Evolutionary conservation across 2,113 vertebrate genomes (phyloP).

Genomic region (Harpagus bidentatus): DNA sequence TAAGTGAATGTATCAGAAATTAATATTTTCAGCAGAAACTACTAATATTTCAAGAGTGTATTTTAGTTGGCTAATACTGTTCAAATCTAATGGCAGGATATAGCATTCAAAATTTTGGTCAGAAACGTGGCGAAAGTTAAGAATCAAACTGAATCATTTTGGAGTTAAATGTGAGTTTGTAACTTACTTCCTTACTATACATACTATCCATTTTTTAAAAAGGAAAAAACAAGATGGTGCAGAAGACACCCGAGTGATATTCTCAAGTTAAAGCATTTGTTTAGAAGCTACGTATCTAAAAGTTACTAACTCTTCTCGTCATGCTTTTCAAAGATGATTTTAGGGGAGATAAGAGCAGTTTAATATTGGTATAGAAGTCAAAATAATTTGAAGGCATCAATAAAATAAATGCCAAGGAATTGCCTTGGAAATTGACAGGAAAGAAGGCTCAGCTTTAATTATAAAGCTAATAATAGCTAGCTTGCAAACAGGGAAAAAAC

Average conservation of each 20-base stretch:
- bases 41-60: not conserved
- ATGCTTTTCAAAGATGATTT: not conserved
- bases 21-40: not conserved
- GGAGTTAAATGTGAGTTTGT: not conserved
- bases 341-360: not conserved
- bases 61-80: not conserved
- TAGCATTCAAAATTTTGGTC: not conserved
- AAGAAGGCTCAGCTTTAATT: not conserved
- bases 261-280: not conserved
- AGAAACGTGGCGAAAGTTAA: not conserved
- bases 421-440: not conserved
- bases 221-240: not conserved
- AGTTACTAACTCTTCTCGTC: not conserved
- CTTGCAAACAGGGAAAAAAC: not conserved
- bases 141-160: not conserved
- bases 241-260: not conserved
- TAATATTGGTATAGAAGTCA: not conserved
- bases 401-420: not conserved
- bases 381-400: not conserved
- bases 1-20: not conserved
- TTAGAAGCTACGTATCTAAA: not conserved
- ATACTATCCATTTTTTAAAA: not conserved
- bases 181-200: not conserved
- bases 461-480: not conserved
- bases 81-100: not conserved